Evolutionary conservation across 2,797 vertebrate genomes (phyloP).

Genomic region (Halcyon badia): DNA sequence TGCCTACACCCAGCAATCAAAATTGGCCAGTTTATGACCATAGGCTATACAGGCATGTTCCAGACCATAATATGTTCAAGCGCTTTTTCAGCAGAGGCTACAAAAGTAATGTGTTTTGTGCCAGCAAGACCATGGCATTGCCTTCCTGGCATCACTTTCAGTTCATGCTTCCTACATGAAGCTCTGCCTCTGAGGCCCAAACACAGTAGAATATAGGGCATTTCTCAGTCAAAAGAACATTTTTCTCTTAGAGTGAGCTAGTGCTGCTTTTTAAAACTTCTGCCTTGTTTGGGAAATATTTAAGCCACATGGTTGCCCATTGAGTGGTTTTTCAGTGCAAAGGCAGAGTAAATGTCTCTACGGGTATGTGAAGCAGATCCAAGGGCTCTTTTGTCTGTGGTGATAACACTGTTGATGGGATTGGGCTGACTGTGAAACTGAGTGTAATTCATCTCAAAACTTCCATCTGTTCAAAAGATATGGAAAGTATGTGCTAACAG

Average conservation of each 20-base stretch:
- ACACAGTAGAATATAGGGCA: rapidly evolving
- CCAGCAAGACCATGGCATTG: rapidly evolving
- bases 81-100: rapidly evolving
- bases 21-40: background rate
- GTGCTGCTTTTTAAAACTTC: background rate
- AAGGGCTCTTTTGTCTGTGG: background rate
- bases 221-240: background rate
- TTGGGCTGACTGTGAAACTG: background rate
- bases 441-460: background rate
- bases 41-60: background rate
- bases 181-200: background rate
- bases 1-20: background rate
- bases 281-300: background rate
- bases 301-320: background rate
- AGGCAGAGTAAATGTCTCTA: background rate
- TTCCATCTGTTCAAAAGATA: background rate
- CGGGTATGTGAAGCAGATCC: background rate
- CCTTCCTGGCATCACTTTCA: background rate
- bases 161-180: background rate
- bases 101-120: background rate
- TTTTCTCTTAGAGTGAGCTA: background rate
- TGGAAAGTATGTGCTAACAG: background rate
- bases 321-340: background rate
- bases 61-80: background rate
- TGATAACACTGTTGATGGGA: background rate